Evolutionary conservation across 2,888 invertebrate species (phyloP).

Genomic region (Lasioglossum vierecki): DNA sequence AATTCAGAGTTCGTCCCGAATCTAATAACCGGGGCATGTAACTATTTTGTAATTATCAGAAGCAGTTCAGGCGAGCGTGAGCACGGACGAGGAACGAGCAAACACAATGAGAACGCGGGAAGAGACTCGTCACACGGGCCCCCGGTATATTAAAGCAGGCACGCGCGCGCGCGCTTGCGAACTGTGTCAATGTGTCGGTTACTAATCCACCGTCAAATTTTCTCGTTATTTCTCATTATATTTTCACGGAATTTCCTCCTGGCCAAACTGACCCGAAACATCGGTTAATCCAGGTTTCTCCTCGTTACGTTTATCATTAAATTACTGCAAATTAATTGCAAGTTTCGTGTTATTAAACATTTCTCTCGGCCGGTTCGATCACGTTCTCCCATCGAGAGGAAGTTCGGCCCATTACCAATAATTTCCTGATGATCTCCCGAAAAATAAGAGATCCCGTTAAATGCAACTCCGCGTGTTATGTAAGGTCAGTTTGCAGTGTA

Average conservation of each 20-base stretch:
- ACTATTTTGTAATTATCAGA: slow-evolving; percentile 7
- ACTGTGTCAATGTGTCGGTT: slow-evolving; percentile 5
- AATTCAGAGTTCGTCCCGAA: background rate
- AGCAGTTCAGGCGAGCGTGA: background rate
- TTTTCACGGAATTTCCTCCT: background rate
- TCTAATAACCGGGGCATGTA: background rate
- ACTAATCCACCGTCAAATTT: slow-evolving; percentile 3
- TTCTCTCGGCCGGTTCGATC: background rate
- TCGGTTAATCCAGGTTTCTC: background rate
- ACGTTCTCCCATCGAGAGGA: background rate
- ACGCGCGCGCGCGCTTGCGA: background rate
- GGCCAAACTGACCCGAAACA: background rate
- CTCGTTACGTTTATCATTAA: background rate
- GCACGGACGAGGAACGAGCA: background rate
- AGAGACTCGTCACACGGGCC: background rate
- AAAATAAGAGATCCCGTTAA: background rate
- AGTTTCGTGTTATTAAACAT: background rate
- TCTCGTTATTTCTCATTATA: background rate
- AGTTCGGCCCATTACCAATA: background rate
- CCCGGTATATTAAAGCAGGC: background rate
- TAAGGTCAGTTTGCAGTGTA: too few species aligned
- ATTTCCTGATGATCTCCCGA: background rate
- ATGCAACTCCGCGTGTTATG: too few species aligned
- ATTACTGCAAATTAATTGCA: background rate
- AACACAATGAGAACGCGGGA: background rate